Conservation (phyloP, 1,140 invertebrate genomes). For the Bombus huntii region DNA sequence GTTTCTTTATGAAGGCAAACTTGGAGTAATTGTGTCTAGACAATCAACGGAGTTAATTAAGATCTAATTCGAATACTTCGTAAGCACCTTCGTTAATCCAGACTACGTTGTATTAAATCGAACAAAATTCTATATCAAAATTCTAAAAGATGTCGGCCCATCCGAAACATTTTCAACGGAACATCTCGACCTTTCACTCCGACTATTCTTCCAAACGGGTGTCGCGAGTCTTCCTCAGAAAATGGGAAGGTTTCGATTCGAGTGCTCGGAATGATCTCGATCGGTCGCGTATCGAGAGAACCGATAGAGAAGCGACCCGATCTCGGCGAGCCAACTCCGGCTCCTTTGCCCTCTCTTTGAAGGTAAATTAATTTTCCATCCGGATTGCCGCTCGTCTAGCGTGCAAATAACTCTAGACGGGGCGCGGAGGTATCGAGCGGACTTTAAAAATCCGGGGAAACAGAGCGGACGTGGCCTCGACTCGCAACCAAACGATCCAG, state of each 20-base stretch:
- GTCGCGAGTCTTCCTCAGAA: too few species aligned
- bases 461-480: not conserved
- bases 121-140: not conserved
- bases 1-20: not conserved
- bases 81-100: not conserved
- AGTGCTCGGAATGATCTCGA: not conserved
- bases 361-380: slow-evolving; percentile 36
- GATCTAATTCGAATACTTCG: not conserved
- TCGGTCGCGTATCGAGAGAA: not conserved
- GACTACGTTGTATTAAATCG: not conserved
- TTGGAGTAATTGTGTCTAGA: too few species aligned
- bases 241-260: too few species aligned
- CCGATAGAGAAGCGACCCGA: too few species aligned
- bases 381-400: slow-evolving; percentile 24
- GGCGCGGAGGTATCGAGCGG: not conserved
- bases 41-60: not conserved
- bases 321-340: not conserved
- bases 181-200: too few species aligned
- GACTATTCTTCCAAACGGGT: too few species aligned
- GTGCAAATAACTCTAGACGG: slow-evolving; percentile 13
- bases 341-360: slow-evolving; percentile 13
- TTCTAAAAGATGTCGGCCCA: too few species aligned
- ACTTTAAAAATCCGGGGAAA: slow-evolving; percentile 24
- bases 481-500: not conserved
- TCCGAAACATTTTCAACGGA: too few species aligned